phyloP scores from a whole-genome alignment of 2,888 invertebrate genomes.

The Diarsia dahlii region DNA sequence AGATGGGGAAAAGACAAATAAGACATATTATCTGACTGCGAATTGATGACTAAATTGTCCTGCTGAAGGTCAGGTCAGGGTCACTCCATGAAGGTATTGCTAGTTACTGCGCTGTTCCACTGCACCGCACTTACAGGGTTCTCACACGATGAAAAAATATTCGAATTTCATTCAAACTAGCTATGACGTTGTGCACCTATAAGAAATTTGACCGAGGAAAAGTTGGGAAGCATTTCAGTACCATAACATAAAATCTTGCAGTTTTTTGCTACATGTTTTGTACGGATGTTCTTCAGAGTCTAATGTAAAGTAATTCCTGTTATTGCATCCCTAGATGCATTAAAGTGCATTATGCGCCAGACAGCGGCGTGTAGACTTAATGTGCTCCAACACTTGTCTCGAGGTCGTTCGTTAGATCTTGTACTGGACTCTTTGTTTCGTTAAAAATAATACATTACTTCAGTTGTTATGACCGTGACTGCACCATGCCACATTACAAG shows the following conservation, averaged over 20 bases:
- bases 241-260: not conserved
- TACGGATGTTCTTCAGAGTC: not conserved
- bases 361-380: conserved; percentile 72
- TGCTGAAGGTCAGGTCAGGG: conserved; percentile 64
- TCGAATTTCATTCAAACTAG: not conserved
- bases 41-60: conserved; percentile 35
- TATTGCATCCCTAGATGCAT: conserved; percentile 61
- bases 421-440: conserved; percentile 50
- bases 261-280: not conserved
- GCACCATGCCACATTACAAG: conserved; percentile 29
- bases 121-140: conserved; percentile 52
- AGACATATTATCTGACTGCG: conserved; percentile 21
- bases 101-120: conserved; percentile 55
- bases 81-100: conserved; percentile 58
- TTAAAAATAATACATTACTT: conserved; percentile 35
- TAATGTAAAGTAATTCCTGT: conserved; percentile 18
- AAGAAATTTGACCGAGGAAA: not conserved
- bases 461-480: conserved; percentile 40
- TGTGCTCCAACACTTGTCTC: conserved; percentile 68
- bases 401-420: conserved; percentile 66
- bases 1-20: conserved; percentile 24
- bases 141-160: not conserved
- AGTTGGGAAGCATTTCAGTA: not conserved
- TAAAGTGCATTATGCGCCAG: conserved; percentile 73
- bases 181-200: not conserved